Evolutionary conservation across 23 tunicate genomes (phyloP), one percentile per base, ranked within the genome.

Genomic region (Clavelina lepadiformis): DNA sequence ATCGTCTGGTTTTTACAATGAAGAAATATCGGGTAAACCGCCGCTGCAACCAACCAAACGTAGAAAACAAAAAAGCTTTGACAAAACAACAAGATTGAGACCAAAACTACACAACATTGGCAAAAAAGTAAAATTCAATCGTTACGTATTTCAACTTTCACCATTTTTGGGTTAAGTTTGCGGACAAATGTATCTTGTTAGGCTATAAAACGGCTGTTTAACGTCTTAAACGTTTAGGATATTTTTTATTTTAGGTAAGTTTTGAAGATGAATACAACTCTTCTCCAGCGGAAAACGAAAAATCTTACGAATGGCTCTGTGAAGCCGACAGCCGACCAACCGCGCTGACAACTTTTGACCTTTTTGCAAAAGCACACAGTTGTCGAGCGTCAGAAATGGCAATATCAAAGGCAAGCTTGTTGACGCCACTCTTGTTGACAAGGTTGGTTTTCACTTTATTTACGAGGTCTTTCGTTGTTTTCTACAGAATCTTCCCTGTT

Each of bases 251-350:
- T 23, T 34, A 63, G 68, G 68, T 63, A 3, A 63, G 68, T 29
- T 63, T 63, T 36, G 68, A 63, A 7, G 68, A 63, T 23, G 68
- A 63, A 63, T 15, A 5, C 13, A 51, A 8, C 37, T 20, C 30
- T 11, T 28, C 35, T 28, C 58, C 58, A 52, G 20, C 11, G 24
- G 11, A 26, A 52, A 5, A 26, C 24, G 58, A 8, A 7, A 19
- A 26, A 52, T 7, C 58, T 8, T 5, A 28, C 58, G 28, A 7
- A n/a, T n/a, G n/a, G n/a, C n/a, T n/a, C n/a, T n/a, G n/a, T n/a
- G n/a, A n/a, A 26, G 28, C 11, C 21, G 58, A 8, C 6, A 52
- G 20, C 58, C 11, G 6, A 8, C 6, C 24, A 20, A 28, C 58
- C 5, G 20, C 20, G 24, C 20, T 8, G 20, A 52, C 28, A 20